Evolutionary conservation across 2,888 invertebrate genomes (phyloP).

Genomic region (Trichacis sp.): DNA sequence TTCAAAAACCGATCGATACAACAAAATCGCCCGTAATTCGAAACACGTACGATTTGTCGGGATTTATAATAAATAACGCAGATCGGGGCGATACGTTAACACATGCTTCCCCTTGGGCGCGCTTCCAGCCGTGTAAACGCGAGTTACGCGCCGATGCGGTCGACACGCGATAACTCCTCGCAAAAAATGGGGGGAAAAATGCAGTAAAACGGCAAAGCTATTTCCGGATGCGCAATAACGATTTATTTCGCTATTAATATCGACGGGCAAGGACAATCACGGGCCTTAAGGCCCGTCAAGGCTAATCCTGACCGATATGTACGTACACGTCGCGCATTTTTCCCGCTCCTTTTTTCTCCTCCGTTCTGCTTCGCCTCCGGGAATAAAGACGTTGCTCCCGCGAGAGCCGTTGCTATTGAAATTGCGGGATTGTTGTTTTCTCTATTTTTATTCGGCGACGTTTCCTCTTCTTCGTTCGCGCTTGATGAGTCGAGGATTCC

Average conservation of each 20-base stretch:
- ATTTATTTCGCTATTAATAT: not conserved
- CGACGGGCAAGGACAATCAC: conserved; percentile 34
- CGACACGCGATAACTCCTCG: conserved; percentile 38
- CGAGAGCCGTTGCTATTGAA: not conserved
- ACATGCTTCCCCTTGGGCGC: conserved; percentile 43
- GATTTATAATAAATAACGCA: not conserved
- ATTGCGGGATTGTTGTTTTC: not conserved
- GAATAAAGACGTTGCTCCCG: conserved; percentile 26
- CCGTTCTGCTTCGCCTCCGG: conserved; percentile 31
- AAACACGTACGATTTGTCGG: not conserved
- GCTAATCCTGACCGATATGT: conserved; percentile 1
- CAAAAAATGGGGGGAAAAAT: conserved; percentile 30
- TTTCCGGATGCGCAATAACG: conserved; percentile 22
- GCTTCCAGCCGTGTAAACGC: conserved; percentile 58
- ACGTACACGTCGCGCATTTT: conserved; percentile 16
- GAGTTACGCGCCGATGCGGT: conserved; percentile 54
- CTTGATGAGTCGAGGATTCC: not conserved
- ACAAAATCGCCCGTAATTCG: no score
- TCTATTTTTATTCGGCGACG: conserved; percentile 6
- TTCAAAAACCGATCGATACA: no score
- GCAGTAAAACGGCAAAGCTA: conserved; percentile 17
- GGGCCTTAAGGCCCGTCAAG: conserved; percentile 14
- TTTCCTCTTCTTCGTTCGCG: no score
- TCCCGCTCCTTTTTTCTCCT: conserved; percentile 25
- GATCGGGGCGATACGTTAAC: conserved; percentile 39